phyloP scores from a whole-genome alignment of 1,140 invertebrate species.

The Pristionchus pacificus region DNA sequence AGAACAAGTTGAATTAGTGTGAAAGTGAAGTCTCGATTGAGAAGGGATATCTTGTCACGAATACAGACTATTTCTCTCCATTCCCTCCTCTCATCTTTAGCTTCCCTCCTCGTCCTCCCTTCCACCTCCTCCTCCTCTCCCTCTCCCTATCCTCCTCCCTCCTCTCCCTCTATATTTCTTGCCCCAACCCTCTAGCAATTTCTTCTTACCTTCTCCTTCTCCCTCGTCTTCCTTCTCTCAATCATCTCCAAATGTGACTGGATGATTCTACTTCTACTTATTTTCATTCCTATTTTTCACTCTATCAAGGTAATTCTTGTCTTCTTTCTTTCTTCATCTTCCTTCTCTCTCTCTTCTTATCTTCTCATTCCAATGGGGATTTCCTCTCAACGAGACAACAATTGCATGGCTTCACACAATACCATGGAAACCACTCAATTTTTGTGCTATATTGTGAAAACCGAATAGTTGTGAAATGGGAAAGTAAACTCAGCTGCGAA shows the following conservation, averaged over 20 bases:
- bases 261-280: neutral
- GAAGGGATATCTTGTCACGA: no score
- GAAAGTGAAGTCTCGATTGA: no score
- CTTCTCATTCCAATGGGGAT: neutral
- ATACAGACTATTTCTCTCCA: no score
- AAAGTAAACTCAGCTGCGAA: no score
- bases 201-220: neutral
- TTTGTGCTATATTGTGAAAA: no score
- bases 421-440: no score
- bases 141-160: constrained; percentile 1
- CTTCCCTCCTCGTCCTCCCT: neutral
- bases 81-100: no score
- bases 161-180: neutral
- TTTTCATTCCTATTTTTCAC: neutral
- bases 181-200: neutral
- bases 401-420: constrained; percentile 4
- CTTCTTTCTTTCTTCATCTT: neutral
- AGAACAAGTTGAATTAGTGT: no score
- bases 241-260: constrained; percentile 5
- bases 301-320: neutral
- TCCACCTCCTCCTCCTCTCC: no score
- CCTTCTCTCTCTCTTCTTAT: neutral
- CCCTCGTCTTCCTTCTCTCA: neutral
- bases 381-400: neutral
- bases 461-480: no score